Evolutionary conservation across 2,113 vertebrate species (phyloP).

Genomic region (Pleuronectes platessa): DNA sequence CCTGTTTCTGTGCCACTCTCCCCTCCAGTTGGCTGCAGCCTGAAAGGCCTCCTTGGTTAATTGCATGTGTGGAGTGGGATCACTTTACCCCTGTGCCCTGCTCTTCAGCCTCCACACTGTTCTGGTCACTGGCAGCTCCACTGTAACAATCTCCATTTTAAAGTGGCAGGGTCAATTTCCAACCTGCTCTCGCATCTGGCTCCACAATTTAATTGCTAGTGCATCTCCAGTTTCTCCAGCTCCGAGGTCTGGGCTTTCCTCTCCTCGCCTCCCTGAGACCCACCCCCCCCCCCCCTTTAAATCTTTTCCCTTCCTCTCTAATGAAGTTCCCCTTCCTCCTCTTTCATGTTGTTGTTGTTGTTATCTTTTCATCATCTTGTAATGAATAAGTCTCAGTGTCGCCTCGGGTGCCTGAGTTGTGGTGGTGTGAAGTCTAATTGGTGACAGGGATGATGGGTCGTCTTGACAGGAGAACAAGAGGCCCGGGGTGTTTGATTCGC

Average conservation of each 20-base stretch:
- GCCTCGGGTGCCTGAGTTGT: slow-evolving; percentile 48
- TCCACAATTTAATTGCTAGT: slow-evolving; percentile 70
- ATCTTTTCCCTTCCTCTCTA: slow-evolving; percentile 46
- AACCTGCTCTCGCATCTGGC: slow-evolving; percentile 57
- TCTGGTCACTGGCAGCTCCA: slow-evolving; percentile 62
- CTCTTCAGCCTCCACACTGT: slow-evolving; percentile 45
- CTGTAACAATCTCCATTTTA: slow-evolving; percentile 75
- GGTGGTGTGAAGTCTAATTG: slow-evolving; percentile 50
- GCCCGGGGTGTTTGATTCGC: slow-evolving; percentile 72
- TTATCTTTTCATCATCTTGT: slow-evolving; percentile 25
- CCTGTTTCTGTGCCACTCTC: slow-evolving; percentile 21
- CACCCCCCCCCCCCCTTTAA: slow-evolving; percentile 8
- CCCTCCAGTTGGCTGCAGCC: slow-evolving; percentile 29
- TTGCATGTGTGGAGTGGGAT: slow-evolving; percentile 70
- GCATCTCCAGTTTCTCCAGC: slow-evolving; percentile 67
- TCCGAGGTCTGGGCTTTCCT: slow-evolving; percentile 36
- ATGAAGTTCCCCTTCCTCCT: slow-evolving; percentile 10
- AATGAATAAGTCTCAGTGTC: slow-evolving; percentile 25
- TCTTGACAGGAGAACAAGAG: slow-evolving; percentile 73
- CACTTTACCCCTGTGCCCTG: slow-evolving; percentile 65
- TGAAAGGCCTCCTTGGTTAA: slow-evolving; percentile 69
- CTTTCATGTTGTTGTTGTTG: background rate
- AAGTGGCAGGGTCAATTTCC: slow-evolving; percentile 74
- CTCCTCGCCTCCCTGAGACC: slow-evolving; percentile 13
- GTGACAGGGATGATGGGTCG: slow-evolving; percentile 51